These are phyloP conservation scores for Nothocercus nigrocapillus DNA, from an alignment of 2,113 vertebrate species.

Conservation along the genomic window DNA sequence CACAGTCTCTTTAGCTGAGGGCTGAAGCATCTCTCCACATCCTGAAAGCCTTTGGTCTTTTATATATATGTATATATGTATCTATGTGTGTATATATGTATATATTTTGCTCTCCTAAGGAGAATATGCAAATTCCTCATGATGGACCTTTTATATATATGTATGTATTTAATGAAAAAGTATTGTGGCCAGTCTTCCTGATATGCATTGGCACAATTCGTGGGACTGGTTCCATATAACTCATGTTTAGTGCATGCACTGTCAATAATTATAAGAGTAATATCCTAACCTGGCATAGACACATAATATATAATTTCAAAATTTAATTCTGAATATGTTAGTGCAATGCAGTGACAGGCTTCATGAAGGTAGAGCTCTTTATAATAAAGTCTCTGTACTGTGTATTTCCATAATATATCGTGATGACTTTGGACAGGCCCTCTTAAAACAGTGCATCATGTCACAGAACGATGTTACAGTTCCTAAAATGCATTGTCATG, in stretches of 20 bases:
- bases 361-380: neutral
- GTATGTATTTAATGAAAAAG: neutral
- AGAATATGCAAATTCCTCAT: neutral
- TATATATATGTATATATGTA: too few species aligned
- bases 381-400: neutral
- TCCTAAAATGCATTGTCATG: neutral
- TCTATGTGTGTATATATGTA: too few species aligned
- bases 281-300: neutral
- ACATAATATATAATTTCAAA: neutral
- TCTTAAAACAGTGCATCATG: neutral
- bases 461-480: neutral
- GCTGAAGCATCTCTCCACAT: neutral
- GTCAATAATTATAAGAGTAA: constrained; percentile 10
- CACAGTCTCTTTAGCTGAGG: neutral
- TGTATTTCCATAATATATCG: neutral
- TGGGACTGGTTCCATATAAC: neutral
- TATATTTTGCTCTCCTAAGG: neutral
- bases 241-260: neutral
- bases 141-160: neutral
- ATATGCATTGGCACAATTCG: neutral
- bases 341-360: neutral
- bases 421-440: neutral
- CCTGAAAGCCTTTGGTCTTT: neutral
- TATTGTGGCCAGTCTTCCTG: neutral
- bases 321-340: neutral